Evolutionary conservation across 1,140 invertebrate species (phyloP), one percentile per base, ranked within the genome.

Genomic region (Carcinoscorpius rotundicauda): DNA sequence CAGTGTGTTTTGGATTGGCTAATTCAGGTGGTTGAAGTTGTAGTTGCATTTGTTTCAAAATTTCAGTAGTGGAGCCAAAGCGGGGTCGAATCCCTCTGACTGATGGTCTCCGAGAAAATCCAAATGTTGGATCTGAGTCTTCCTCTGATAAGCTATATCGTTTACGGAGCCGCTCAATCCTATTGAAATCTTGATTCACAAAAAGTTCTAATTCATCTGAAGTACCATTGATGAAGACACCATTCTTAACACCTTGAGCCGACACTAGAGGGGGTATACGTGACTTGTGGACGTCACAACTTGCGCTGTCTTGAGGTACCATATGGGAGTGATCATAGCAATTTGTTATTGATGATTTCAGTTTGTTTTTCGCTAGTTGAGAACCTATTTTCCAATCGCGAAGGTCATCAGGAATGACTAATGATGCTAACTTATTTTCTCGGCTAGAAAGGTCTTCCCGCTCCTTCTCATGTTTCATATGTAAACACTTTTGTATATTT

Each of bases 81-180:
- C 86, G 80, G 0, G 84, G 82, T 70, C 85, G 85, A 49, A 86
- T 86, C 0, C 85, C 85, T 0, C 88, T 81, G 3, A 92, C 89
- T 0, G 88, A 87, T 0, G 90, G 89, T 5, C 89, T 79, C 10
- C 87, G 80, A 70, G 88, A 86, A 74, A 92, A 91, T 3, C 88
- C 89, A 51, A 60, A 49, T 10, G 51, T 61, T 8, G 4, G 5
- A 4, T 53, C 58, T 6, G 11, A 4, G 67, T 91, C 91, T 72
- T 91, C 88, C 68, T 91, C 89, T 64, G 89, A 82, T 6, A 79
- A 75, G 65, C 75, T 79, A 67, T 82, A 91, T n/a, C 88, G 82
- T 69, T 88, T 86, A 67, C 87, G 84, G 4, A 91, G 82, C 49
- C 88, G 79, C 71, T 92, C 88, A 0, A 87, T 89, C 50, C 89